Evolutionary conservation across 2,888 invertebrate genomes (phyloP), one percentile per base, ranked within the genome.

Genomic region (Tetragnatha montana): DNA sequence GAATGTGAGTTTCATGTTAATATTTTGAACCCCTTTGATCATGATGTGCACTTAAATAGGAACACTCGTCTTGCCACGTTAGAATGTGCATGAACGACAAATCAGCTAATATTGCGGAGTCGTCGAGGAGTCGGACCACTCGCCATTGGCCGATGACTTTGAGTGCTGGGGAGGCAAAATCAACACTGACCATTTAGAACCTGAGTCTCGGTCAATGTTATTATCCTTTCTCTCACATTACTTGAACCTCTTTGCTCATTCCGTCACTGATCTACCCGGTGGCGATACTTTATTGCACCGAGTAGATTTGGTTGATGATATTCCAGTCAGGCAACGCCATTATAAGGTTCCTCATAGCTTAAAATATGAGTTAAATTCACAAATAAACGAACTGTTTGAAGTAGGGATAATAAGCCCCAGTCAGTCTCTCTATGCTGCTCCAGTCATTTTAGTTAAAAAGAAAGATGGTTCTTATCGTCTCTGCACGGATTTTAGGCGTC

Each of bases 381-480:
- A 19, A 22, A 73, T 19, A 10, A 73, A 21, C 0, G 22, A 73
- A 19, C 10, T 73, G 19, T n/a, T 73, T 0, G 22, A 22, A 0
- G 10, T 19, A 19, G 60, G 60, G 0, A 60, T 60, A 60, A 60
- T 60, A 17, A 60, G 60, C 0, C 60, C 35, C 4, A 35, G 35
- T 4, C 12, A 60, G 17, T 60, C 60, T 1, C 12, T 10, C 12
- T 60, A 60, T 6, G 60, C 60, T 8, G 60, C 12, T 0, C 60
- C 8, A 8, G 60, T 60, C 0, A 60, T 60, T 0, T 17, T 60
- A 12, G 8, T 87, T 0, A 22, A 50, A 12, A 76, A 78, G 7
- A 10, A 80, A 14, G 78, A 49, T 70, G 22, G 68, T 7, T 68
- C 75, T 14, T 85, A 8, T 19, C 1, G 85, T 0, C 17, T 85